These are phyloP conservation scores for Heliconius himera DNA, from an alignment of 1,140 invertebrate genomes.

Conservation along the genomic window DNA sequence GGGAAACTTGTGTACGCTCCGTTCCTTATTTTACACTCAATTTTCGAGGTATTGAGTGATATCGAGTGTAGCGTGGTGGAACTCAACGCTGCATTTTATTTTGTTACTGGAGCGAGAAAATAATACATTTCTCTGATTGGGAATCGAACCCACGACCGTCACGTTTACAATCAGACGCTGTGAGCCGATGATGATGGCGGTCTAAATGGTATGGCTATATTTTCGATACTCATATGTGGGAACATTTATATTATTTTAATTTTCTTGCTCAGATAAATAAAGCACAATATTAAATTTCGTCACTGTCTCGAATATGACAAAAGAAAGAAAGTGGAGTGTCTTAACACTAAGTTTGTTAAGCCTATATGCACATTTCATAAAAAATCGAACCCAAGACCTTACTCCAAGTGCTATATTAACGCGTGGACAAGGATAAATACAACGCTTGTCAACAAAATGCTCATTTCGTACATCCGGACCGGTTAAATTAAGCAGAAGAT, in stretches of 20 bases:
- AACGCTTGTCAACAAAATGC: slow-evolving; percentile 6
- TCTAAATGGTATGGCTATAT: too few species aligned
- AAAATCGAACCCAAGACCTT: too few species aligned
- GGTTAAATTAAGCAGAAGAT: slow-evolving; percentile 52
- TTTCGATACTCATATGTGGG: too few species aligned
- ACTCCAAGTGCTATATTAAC: not conserved
- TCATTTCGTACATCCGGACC: slow-evolving; percentile 32
- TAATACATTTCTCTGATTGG: not conserved
- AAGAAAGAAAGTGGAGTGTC: too few species aligned
- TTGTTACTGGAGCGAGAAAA: not conserved
- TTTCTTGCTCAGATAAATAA: too few species aligned
- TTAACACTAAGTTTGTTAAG: too few species aligned
- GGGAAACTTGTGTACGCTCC: not conserved
- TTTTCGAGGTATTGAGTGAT: not conserved
- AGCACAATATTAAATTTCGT: too few species aligned
- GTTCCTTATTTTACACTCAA: not conserved
- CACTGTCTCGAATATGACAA: too few species aligned
- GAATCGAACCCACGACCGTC: not conserved
- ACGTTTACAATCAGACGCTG: not conserved
- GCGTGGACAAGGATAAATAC: not conserved
- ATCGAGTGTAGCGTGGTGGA: not conserved
- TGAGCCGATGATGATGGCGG: too few species aligned
- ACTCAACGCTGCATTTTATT: not conserved
- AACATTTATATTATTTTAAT: too few species aligned
- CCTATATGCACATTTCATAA: too few species aligned